These are phyloP conservation scores for Isaurus tuberculatus DNA, from an alignment of 92 coral and sea anemone genomes.

Conservation along the genomic window DNA sequence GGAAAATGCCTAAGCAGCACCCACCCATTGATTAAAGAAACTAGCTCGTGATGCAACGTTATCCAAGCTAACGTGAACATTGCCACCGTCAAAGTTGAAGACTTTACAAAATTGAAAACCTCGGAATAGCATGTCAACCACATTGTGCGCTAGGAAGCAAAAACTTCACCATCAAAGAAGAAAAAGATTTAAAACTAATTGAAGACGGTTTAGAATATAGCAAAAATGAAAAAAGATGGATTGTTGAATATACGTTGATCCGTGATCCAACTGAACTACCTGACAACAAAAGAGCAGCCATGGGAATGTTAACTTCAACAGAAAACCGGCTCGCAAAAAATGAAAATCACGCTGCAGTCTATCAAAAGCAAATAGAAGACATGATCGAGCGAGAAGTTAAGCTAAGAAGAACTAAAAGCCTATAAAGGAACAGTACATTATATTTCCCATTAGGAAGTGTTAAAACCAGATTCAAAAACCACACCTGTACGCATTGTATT, in stretches of 20 bases:
- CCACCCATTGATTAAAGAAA: background rate
- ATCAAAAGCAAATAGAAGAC: background rate
- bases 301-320: background rate
- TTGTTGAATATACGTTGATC: background rate
- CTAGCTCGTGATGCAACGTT: background rate
- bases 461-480: background rate
- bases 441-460: background rate
- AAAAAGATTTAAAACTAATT: background rate
- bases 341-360: background rate
- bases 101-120: background rate
- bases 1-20: conserved; percentile 51
- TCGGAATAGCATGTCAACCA: background rate
- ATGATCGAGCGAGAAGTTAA: background rate
- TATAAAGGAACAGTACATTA: background rate
- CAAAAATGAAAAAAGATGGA: background rate
- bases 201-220: background rate
- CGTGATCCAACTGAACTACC: background rate
- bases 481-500: background rate
- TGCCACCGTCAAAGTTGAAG: background rate
- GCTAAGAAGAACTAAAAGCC: background rate
- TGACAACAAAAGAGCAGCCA: background rate
- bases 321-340: background rate
- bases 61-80: background rate
- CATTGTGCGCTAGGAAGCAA: conserved; percentile 2
- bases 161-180: background rate